phyloP scores from a whole-genome alignment of 2,888 invertebrate species.

The Mechanitis mazaeus region DNA sequence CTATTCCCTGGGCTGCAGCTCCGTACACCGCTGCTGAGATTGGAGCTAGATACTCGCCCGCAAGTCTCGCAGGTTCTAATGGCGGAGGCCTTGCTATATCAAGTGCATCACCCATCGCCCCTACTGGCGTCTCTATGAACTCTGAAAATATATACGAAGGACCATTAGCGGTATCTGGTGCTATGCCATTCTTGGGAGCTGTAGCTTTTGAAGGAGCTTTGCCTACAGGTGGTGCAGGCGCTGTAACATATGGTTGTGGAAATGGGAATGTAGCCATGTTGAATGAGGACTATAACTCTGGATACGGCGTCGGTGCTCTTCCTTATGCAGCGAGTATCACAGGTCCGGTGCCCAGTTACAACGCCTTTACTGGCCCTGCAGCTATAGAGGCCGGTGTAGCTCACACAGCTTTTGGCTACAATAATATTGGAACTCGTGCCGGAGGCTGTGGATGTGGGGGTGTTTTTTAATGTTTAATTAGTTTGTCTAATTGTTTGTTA shows the following conservation, averaged over 20 bases:
- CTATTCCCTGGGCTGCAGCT: conserved; percentile 9
- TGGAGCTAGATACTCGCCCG: conserved; percentile 15
- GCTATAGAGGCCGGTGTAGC: conserved; percentile 2
- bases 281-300: conserved; percentile 21
- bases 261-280: conserved; percentile 32
- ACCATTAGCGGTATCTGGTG: conserved; percentile 33
- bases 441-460: neutral
- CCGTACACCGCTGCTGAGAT: conserved; percentile 14
- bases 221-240: conserved; percentile 35
- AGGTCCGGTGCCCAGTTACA: conserved; percentile 10
- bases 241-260: conserved; percentile 38
- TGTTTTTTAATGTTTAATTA: neutral
- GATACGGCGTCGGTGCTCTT: neutral
- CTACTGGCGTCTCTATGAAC: conserved; percentile 37
- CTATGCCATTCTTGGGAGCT: conserved; percentile 42
- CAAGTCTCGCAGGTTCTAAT: conserved; percentile 24
- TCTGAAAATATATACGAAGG: conserved; percentile 43
- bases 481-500: neutral
- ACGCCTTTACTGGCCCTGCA: neutral
- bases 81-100: conserved; percentile 30
- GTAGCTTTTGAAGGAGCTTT: conserved; percentile 39
- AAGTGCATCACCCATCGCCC: conserved; percentile 38
- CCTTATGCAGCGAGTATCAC: conserved; percentile 7
- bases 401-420: conserved; percentile 8
- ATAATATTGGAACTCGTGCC: neutral